Percentiles rank a stretch among this genome's conserved stretches.
Conservation (phyloP, 2,797 vertebrate species). For the Galago senegalensis region DNA sequence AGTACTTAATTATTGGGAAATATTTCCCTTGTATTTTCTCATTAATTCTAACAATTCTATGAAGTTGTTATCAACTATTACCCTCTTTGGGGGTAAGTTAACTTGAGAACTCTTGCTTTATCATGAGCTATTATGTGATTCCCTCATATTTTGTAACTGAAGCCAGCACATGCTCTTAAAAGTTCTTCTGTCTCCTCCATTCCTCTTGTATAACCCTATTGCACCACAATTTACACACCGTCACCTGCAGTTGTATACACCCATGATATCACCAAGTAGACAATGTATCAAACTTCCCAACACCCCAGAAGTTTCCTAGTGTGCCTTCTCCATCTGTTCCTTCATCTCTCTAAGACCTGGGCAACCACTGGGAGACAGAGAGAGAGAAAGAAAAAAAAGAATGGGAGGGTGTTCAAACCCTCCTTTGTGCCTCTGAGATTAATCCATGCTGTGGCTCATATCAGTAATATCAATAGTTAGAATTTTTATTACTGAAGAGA, state of each 20-base stretch:
- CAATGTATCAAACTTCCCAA: not conserved
- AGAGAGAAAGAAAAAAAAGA: fast-evolving
- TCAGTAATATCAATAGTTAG: not conserved
- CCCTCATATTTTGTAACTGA: slow-evolving; percentile 37
- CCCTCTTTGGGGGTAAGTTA: not conserved
- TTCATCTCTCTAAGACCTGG: not conserved
- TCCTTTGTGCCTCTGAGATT: not conserved
- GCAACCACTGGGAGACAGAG: not conserved
- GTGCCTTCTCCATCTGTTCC: not conserved
- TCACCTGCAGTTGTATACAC: not conserved
- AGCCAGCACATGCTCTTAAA: not conserved
- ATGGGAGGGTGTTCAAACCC: too few relatives aligned
- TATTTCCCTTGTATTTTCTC: slow-evolving; percentile 54
- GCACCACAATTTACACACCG: not conserved
- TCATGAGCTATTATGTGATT: not conserved
- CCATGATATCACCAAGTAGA: not conserved
- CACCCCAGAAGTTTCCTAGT: not conserved
- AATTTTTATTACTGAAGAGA: not conserved
- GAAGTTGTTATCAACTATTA: slow-evolving; percentile 29
- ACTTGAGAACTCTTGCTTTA: not conserved
- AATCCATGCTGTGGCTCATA: not conserved
- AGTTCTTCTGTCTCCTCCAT: not conserved
- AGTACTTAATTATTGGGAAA: slow-evolving; percentile 65
- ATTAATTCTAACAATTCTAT: slow-evolving; percentile 58
- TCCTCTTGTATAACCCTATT: not conserved